phyloP scores from a whole-genome alignment of 1,140 invertebrate species.

The Brachionus rotundiformis region DNA sequence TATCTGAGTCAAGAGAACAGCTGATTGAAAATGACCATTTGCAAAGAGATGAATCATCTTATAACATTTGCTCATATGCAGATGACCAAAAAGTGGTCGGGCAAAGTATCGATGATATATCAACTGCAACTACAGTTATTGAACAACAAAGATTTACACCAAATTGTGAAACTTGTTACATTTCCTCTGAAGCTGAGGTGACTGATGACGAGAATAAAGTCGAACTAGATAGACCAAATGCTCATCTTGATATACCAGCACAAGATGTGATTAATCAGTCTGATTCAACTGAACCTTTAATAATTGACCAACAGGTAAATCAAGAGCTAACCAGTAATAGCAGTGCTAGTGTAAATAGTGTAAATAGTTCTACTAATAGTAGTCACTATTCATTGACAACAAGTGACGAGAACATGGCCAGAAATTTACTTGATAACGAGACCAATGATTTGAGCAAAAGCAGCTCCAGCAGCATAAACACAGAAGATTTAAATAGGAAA shows the following conservation, averaged over 20 bases:
- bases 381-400: conserved; percentile 36
- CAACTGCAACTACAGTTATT: conserved; percentile 10
- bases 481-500: background rate
- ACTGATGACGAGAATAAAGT: conserved; percentile 39
- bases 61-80: background rate
- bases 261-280: background rate
- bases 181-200: conserved; percentile 46
- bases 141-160: background rate
- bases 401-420: background rate
- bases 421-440: background rate
- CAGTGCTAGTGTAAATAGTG: background rate
- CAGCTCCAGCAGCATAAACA: background rate
- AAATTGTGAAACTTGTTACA: background rate
- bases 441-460: background rate
- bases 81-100: background rate
- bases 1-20: conserved; percentile 29
- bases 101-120: conserved; percentile 31
- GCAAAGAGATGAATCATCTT: conserved; percentile 5
- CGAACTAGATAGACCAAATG: background rate
- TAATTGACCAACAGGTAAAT: background rate
- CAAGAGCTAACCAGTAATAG: background rate
- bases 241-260: background rate
- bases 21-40: conserved; percentile 30
- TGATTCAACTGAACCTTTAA: conserved; percentile 47
- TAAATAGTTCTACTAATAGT: background rate